A percentile compares a stretch with the other conserved stretches of the same genome.
These are phyloP conservation scores for Turritopsis dohrnii DNA, from an alignment of 30 jellyfish, hydroid and myxozoan genomes.

Conservation along the genomic window DNA sequence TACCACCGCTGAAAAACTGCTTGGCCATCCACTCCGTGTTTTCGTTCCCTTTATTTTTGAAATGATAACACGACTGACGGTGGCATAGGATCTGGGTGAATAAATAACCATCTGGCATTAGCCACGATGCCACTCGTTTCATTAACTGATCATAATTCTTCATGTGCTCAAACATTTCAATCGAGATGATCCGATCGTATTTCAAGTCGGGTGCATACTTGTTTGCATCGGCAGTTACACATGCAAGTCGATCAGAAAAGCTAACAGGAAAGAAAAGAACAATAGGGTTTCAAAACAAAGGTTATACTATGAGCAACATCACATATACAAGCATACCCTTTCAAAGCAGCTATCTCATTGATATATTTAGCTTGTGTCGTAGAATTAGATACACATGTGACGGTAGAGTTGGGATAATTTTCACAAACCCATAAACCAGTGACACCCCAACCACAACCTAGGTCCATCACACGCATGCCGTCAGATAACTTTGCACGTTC, in stretches of 20 bases:
- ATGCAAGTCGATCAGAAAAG: slow-evolving; percentile 30
- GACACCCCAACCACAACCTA: slow-evolving; percentile 95
- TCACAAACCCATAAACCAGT: slow-evolving; percentile 66
- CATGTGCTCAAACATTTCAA: slow-evolving; percentile 95
- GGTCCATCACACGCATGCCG: slow-evolving; percentile 71
- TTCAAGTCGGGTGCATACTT: slow-evolving; percentile 44
- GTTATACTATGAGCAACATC: too few relatives aligned
- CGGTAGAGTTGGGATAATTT: slow-evolving; percentile 53
- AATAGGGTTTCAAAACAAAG: neutral
- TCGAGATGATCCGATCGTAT: slow-evolving; percentile 70
- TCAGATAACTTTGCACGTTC: slow-evolving; percentile 50
- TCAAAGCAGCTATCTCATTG: slow-evolving; percentile 41
- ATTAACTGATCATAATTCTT: slow-evolving; percentile 59
- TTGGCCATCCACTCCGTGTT: slow-evolving; percentile 79
- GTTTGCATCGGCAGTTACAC: slow-evolving; percentile 86
- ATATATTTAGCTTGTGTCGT: slow-evolving; percentile 52
- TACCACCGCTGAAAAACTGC: slow-evolving; percentile 70
- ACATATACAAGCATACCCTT: too few relatives aligned
- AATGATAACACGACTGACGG: slow-evolving; percentile 51
- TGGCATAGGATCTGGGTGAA: slow-evolving; percentile 74
- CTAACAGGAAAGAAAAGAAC: neutral
- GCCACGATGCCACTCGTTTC: slow-evolving; percentile 70
- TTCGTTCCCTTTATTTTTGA: slow-evolving; percentile 45
- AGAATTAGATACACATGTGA: slow-evolving; percentile 63
- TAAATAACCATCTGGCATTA: slow-evolving; percentile 58